Conservation (phyloP, 2,888 invertebrate genomes). For the Clanis bilineata region DNA sequence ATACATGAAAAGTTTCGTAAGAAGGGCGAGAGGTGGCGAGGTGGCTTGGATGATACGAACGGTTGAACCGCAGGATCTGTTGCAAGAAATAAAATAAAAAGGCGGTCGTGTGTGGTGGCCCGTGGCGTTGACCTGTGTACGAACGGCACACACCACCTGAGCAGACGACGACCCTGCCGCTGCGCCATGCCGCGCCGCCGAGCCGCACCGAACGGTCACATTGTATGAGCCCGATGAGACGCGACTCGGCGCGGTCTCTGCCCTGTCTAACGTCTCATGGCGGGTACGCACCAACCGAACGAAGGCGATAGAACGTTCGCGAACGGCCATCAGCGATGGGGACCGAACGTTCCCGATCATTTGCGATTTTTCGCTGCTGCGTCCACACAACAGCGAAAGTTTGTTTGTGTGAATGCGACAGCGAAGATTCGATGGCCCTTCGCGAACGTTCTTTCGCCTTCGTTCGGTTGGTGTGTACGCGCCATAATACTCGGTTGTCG, state of each 20-base stretch:
- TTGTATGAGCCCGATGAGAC: slow-evolving; percentile 22
- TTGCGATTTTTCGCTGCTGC: too few species aligned
- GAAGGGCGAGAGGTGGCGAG: not conserved
- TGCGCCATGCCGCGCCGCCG: slow-evolving; percentile 12
- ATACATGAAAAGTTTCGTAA: not conserved
- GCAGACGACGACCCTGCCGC: slow-evolving; percentile 26
- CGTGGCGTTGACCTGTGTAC: slow-evolving; percentile 31
- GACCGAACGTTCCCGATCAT: too few species aligned
- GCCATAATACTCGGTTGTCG: too few species aligned
- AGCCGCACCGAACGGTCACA: slow-evolving; percentile 19
- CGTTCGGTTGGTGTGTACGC: too few species aligned
- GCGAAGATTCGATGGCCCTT: too few species aligned
- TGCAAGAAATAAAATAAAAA: slow-evolving; percentile 27
- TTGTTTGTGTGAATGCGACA: too few species aligned
- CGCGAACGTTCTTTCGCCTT: too few species aligned
- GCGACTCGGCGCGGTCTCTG: slow-evolving; percentile 1
- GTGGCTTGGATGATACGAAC: not conserved
- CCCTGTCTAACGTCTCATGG: too few species aligned
- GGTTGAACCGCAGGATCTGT: slow-evolving; percentile 6
- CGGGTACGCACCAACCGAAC: too few species aligned
- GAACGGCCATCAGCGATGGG: too few species aligned
- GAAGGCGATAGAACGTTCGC: too few species aligned
- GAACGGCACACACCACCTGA: slow-evolving; percentile 21
- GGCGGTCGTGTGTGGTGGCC: slow-evolving; percentile 25
- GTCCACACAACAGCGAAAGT: too few species aligned